Evolutionary conservation across 2,113 vertebrate genomes (phyloP), one percentile per base, ranked within the genome.

Genomic region (Dolichallabes microphthalmus): DNA sequence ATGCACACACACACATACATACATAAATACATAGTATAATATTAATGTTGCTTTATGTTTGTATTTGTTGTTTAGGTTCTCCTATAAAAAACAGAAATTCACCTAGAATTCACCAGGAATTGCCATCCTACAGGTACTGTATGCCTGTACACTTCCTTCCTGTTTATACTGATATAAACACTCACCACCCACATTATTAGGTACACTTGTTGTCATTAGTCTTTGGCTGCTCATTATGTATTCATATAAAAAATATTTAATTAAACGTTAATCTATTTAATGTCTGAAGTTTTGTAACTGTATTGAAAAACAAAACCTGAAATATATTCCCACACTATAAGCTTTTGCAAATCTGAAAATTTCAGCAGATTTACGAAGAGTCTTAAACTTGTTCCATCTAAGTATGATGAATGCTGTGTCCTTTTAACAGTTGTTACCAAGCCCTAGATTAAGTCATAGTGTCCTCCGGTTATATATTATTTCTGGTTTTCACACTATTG

Each of bases 41-140:
- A 17, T 12, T 68, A 39, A 81, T 60, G 14, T 50, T 60, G 25
- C 30, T 78, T 30, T 76, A 10, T 81, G 77, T 68, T 32, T 22
- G 11, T 87, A 63, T 86, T 63, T 71, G 58, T 80, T 35, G 60
- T 27, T n/a, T n/a, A 89, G 89, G 89, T 85, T 89, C 87, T 30
- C 89, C 89, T 2, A 64, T 85, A 45, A 88, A 88, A 83, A 88
- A 12, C 82, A 86, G 75, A 9, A 85, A 52, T 25, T 60, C 27
- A 22, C 76, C 80, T 39, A 61, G 63, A 50, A 80, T 71, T 69
- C 63, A 82, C 45, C 45, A 45, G 45, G 45, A 45, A 45, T 45
- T 45, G 8, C 20, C 86, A 75, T 85, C 82, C 77, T 35, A 82
- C 66, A 86, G 87, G 88, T 89, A 86, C 35, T 57, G 32, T 39